Evolutionary conservation across 2,888 invertebrate genomes (phyloP).

Genomic region (Melieria picta): DNA sequence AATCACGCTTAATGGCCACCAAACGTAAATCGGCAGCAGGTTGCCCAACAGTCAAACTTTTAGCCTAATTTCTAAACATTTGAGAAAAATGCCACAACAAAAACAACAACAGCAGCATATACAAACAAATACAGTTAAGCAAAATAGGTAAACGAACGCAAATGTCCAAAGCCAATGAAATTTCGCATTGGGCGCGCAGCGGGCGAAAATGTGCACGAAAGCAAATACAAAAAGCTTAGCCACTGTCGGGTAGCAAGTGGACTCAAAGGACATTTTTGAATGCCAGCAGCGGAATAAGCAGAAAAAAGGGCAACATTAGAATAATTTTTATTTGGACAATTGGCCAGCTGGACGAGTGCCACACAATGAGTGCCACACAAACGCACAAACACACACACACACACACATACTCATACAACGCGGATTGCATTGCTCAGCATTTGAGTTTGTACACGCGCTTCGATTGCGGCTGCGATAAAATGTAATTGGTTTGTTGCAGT

Average conservation of each 20-base stretch:
- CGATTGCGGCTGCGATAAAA: conserved; percentile 24
- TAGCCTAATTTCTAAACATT: no score
- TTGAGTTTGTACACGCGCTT: conserved; percentile 3
- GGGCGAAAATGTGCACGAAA: conserved; percentile 12
- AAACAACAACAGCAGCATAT: no score
- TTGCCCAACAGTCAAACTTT: no score
- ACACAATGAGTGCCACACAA: conserved; percentile 3
- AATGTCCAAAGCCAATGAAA: conserved; percentile 13
- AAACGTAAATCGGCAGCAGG: no score
- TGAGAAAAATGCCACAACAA: no score
- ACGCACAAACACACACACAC: no score
- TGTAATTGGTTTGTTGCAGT: conserved; percentile 23
- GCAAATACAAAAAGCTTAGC: neutral
- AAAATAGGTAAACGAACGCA: conserved; percentile 19
- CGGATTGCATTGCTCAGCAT: neutral
- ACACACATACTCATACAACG: no score
- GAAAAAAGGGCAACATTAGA: neutral
- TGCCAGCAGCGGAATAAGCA: neutral
- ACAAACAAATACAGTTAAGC: no score
- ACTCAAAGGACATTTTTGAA: conserved; percentile 19
- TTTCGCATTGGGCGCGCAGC: conserved; percentile 8
- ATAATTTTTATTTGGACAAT: conserved; percentile 28
- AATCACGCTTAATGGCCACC: no score
- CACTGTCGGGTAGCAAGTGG: conserved; percentile 11
- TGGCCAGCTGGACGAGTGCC: conserved; percentile 32